Evolutionary conservation across 2,888 invertebrate species (phyloP), one percentile per base, ranked within the genome.

Genomic region (Tethea ocularis): DNA sequence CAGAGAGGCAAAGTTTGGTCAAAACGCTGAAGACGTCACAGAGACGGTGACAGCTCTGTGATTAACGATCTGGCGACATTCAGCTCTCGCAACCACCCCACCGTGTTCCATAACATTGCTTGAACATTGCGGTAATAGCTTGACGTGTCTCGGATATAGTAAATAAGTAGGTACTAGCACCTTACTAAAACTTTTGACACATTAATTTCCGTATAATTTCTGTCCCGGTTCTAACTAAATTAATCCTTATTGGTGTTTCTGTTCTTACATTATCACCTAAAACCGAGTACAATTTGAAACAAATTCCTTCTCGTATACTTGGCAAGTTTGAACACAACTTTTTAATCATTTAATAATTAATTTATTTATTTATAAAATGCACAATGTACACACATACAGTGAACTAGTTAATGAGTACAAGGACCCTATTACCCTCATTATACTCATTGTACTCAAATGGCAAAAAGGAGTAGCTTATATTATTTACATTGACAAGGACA

Each of bases 21-120:
- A 70, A 72, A 83, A 77, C 69, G 72, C 67, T 77, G 72, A 68
- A 80, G 77, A 79, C 78, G 82, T 86, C 83, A 86, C 77, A 65
- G 65, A 58, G 61, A 62, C 72, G 81, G 69, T 80, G 88, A 87
- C 89, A 84, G 74, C 69, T 72, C 64, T 60, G 79, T 90, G 89
- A 91, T 90, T 87, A 86, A 91, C 84, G 89, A 88, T 77, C 75
- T 75, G 76, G 74, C 82, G 84, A 79, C 74, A 74, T 80, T 78
- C 60, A 63, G 63, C 62, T 67, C 62, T 67, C 66, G 67, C 71
- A 59, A 68, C 67, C 70, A 61, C 20, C 46, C 46, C 46, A 20
- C 8, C 20, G 46, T 46, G 20, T 46, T 20, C 46, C 20, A 10
- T 46, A 46, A 46, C 20, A 46, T 46, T 46, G 46, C 46, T 10